Conservation (phyloP, 2,888 invertebrate species). For the Bedellia somnulentella region DNA sequence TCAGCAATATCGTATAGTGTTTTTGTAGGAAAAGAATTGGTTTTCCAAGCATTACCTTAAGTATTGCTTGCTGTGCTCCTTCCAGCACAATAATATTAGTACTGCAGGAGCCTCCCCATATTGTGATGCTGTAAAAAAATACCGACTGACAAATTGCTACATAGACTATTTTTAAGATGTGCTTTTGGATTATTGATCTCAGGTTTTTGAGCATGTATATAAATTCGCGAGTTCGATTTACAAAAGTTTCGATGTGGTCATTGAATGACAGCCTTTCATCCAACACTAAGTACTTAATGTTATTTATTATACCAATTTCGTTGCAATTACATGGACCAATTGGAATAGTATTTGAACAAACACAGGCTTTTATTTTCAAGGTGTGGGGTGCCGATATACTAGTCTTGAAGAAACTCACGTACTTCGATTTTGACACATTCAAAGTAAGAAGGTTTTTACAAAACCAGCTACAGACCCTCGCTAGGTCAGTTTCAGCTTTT, state of each 20-base stretch:
- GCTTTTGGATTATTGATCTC: neutral
- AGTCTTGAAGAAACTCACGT: neutral
- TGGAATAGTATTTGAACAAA: no score
- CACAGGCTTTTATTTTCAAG: no score
- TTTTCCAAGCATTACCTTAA: slow-evolving; percentile 2
- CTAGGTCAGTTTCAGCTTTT: neutral
- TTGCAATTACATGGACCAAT: neutral
- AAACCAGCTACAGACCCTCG: neutral
- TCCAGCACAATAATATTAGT: neutral
- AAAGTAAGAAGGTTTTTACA: neutral
- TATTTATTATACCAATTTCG: neutral
- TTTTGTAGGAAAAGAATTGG: neutral
- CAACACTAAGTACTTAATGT: slow-evolving; percentile 1
- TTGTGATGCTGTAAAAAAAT: neutral
- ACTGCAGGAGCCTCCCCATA: slow-evolving; percentile 1
- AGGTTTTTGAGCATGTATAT: slow-evolving; percentile 1
- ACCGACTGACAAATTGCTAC: no score
- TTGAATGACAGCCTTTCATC: slow-evolving; percentile 1
- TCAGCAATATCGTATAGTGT: no score
- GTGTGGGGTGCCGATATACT: neutral
- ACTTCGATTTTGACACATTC: neutral
- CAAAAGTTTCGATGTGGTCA: neutral
- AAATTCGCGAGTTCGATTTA: neutral
- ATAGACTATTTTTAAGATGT: no score
- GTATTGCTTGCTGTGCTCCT: slow-evolving; percentile 1